Conservation (phyloP, 2,113 vertebrate genomes). For the Rhagologus leucostigma region DNA sequence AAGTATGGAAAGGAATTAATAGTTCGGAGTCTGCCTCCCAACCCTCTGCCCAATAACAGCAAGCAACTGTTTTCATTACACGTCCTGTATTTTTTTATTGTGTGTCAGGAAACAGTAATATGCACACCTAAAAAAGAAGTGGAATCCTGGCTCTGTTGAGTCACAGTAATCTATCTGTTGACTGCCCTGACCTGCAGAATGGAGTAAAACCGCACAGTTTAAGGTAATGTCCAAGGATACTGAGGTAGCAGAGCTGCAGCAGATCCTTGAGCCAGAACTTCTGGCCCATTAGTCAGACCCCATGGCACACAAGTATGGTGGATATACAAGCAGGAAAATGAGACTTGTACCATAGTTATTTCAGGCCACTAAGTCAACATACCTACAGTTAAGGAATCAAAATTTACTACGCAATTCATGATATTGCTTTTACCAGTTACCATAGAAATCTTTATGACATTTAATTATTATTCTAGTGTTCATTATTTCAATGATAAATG, state of each 20-base stretch:
- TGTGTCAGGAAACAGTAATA: not conserved
- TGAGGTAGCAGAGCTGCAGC: not conserved
- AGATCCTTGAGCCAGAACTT: not conserved
- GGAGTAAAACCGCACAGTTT: not conserved
- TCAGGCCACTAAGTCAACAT: not conserved
- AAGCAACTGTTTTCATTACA: not conserved
- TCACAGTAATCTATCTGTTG: not conserved
- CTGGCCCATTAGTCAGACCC: not conserved
- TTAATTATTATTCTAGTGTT: constrained; percentile 31
- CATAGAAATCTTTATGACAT: not conserved
- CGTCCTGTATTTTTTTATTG: not conserved
- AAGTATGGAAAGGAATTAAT: not conserved
- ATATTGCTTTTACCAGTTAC: not conserved
- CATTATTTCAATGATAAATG: constrained; percentile 19
- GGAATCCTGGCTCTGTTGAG: not conserved
- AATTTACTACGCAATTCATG: not conserved
- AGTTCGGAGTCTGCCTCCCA: not conserved
- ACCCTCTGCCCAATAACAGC: not conserved
- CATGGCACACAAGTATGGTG: fast-evolving
- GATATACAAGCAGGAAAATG: not conserved
- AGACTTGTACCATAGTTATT: not conserved
- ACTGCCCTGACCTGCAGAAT: not conserved
- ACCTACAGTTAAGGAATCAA: not conserved
- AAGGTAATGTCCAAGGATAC: not conserved
- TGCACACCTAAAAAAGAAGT: not conserved